Conservation (phyloP, 1,140 invertebrate species). For the Heliothis virescens region DNA sequence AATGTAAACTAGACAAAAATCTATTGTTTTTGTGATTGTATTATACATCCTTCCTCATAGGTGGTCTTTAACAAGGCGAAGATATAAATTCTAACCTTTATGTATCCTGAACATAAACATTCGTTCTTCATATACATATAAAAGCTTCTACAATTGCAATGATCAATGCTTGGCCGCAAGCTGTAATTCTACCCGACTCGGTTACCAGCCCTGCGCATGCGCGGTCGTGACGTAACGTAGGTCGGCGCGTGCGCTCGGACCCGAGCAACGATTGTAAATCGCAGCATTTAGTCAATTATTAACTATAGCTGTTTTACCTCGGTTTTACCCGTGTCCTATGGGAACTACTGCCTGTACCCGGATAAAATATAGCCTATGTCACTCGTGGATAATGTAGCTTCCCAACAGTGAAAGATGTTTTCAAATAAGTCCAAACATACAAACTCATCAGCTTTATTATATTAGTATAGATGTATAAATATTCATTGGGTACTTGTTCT, state of each 20-base stretch:
- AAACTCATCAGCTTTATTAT: too few species aligned
- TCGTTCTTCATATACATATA: slow-evolving; percentile 3
- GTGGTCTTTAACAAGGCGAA: neutral
- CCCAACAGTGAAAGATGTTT: too few species aligned
- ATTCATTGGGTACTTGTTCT: slow-evolving; percentile 31
- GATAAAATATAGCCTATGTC: too few species aligned
- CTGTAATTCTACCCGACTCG: slow-evolving; percentile 30
- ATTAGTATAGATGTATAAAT: too few species aligned
- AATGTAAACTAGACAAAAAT: neutral
- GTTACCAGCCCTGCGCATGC: slow-evolving; percentile 21
- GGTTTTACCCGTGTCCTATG: too few species aligned
- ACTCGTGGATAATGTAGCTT: too few species aligned
- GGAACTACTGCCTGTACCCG: too few species aligned
- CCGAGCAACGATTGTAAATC: slow-evolving; percentile 19
- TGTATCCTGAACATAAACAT: neutral
- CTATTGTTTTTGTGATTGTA: neutral
- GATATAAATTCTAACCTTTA: neutral
- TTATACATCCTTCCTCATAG: neutral
- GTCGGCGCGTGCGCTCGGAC: slow-evolving; percentile 22
- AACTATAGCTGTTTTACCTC: too few species aligned
- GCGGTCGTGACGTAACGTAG: slow-evolving; percentile 43
- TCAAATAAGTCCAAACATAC: too few species aligned
- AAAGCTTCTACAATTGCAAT: slow-evolving; percentile 11
- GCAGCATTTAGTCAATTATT: slow-evolving; percentile 16
- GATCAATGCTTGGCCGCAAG: slow-evolving; percentile 31